phyloP scores from a whole-genome alignment of 2,888 invertebrate species.

The Cataglyphis altisquamis region DNA sequence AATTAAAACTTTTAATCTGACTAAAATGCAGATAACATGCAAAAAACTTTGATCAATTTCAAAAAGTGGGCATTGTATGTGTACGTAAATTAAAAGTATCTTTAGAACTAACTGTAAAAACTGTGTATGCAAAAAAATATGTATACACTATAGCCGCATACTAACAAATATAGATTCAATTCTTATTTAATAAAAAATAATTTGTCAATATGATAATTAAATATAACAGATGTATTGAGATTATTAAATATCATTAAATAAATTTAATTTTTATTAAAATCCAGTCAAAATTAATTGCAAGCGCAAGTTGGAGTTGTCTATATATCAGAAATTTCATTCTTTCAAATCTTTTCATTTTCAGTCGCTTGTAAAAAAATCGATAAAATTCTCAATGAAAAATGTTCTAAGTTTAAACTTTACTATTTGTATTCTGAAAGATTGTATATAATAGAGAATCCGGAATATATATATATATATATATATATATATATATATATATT shows the following conservation, averaged over 20 bases:
- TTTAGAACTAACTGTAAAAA: background rate
- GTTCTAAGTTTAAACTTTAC: conserved; percentile 20
- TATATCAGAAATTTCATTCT: background rate
- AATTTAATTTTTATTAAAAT: conserved; percentile 10
- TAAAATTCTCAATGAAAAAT: background rate
- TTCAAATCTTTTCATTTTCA: conserved; percentile 3
- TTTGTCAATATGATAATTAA: background rate
- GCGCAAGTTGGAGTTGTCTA: background rate
- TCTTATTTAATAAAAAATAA: background rate
- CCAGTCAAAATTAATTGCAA: background rate
- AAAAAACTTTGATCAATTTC: background rate
- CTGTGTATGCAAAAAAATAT: conserved; percentile 2
- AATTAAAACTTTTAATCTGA: background rate
- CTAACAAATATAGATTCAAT: background rate
- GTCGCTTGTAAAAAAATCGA: background rate
- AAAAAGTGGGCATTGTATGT: background rate
- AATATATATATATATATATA: background rate
- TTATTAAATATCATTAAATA: background rate
- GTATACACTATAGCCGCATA: background rate
- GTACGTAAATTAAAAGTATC: background rate
- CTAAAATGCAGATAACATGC: background rate
- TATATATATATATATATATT: too few relatives aligned
- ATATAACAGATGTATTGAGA: too few relatives aligned
- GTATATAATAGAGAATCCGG: background rate
- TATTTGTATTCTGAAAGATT: background rate